Evolutionary conservation across 2,113 vertebrate species (phyloP).

Genomic region (Corvus hawaiiensis): DNA sequence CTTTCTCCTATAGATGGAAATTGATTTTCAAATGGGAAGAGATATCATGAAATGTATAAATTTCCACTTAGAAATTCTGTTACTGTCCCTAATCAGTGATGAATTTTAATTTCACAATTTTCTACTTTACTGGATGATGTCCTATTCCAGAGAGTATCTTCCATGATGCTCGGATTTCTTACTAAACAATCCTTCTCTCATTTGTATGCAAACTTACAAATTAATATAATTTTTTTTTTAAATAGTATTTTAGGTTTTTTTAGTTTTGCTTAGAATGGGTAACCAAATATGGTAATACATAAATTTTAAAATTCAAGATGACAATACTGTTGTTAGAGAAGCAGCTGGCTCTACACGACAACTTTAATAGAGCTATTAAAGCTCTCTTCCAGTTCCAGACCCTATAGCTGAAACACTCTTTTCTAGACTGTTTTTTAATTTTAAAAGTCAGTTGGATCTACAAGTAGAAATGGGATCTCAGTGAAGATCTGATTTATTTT

Average conservation of each 20-base stretch:
- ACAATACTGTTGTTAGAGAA: not conserved
- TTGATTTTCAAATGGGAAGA: not conserved
- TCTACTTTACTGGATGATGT: not conserved
- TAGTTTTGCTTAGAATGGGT: not conserved
- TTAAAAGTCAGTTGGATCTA: not conserved
- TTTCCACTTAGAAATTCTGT: not conserved
- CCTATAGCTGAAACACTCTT: not conserved
- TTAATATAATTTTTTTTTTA: not conserved
- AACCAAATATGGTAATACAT: not conserved
- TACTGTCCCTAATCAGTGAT: not conserved
- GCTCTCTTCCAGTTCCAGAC: not conserved
- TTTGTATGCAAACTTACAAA: not conserved
- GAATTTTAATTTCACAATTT: not conserved
- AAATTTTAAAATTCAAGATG: not conserved
- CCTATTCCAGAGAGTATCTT: not conserved
- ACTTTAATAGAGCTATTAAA: not conserved
- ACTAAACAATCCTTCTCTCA: not conserved
- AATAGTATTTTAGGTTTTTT: not conserved
- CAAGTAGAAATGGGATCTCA: not conserved
- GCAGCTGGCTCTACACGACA: not conserved
- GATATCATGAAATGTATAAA: not conserved
- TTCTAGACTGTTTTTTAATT: not conserved
- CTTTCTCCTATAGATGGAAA: not conserved
- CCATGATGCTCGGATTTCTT: not conserved
- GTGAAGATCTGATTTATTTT: not conserved